Base-by-base conservation (phyloP, 1,140 invertebrate species). In the Caenorhabditis inopinata region DNA sequence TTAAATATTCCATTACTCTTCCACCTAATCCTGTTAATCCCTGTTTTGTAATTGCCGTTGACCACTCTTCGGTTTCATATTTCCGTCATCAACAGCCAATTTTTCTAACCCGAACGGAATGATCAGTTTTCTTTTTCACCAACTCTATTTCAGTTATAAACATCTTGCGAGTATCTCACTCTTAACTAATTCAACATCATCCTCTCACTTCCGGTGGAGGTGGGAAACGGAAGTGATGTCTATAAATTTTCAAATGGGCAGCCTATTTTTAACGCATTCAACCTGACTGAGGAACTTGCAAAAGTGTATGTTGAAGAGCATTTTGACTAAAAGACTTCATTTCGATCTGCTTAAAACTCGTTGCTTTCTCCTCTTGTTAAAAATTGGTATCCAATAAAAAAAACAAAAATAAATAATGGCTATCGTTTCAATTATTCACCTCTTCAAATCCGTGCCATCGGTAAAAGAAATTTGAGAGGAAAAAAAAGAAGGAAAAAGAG, bases 391-490 rank as follows among this genome's bases (percentile, higher is more conserved):
- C 2, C 11, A 32, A 68, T 68, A 32, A 16, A 68, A 68, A 68
- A 68, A 29, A 68, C 58, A n/a, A n/a, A n/a, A n/a, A n/a, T n/a
- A n/a, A n/a, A n/a, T n/a, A n/a, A n/a, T n/a, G n/a, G 58, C 58
- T 68, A 68, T 68, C 58, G 58, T 68, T 68, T 68, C 58, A 68
- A 68, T 68, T 68, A 68, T 68, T 68, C 38, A 68, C 58, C 58
- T 38, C 58, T 68, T 68, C 58, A 68, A 68, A 68, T 68, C 58
- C 25, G 58, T 68, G 58, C 58, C 58, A 32, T 68, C 58, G 58
- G 58, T 38, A 68, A 32, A 68, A 68, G 58, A 68, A 68, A 68
- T 68, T 68, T 68, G 58, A 68, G 58, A 68, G n/a, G n/a, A 68
- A 68, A 68, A 68, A 21, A 9, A 0, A 1, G n/a, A 42, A 42